A percentile compares a stretch with the other conserved stretches of the same genome.
Conservation (phyloP, 2,888 invertebrate genomes). For the Meiosimyza platycephala region DNA sequence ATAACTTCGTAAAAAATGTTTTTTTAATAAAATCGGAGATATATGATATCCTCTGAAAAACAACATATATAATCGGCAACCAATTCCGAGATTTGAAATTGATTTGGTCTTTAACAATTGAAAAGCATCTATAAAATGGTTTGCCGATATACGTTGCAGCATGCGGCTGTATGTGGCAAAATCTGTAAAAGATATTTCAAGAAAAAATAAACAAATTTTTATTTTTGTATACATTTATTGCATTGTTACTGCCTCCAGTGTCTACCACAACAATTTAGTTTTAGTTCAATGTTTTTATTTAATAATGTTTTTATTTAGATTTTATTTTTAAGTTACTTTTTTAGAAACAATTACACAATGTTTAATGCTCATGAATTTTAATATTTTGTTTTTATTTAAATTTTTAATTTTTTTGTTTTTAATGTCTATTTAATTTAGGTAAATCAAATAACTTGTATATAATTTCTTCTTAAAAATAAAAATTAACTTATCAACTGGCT, state of each 20-base stretch:
- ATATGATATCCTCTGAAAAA: no score
- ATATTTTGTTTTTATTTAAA: conserved; percentile 40
- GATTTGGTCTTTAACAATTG: no score
- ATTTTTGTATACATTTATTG: conserved; percentile 66
- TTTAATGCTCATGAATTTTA: conserved; percentile 36
- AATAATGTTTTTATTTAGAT: conserved; percentile 46
- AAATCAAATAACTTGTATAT: neutral
- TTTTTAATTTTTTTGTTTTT: conserved; percentile 24
- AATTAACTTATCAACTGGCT: conserved; percentile 18
- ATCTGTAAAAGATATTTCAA: neutral
- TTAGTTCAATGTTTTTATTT: conserved; percentile 43
- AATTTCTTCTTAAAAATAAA: conserved; percentile 49
- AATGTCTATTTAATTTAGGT: conserved; percentile 9
- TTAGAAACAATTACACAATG: conserved; percentile 40
- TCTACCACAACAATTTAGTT: conserved; percentile 64
- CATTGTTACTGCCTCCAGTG: conserved; percentile 60
- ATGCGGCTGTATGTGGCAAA: no score
- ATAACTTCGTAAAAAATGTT: no score
- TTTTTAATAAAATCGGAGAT: no score
- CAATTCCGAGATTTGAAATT: no score
- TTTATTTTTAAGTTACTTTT: conserved; percentile 38
- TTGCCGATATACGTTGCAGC: no score
- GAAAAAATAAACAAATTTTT: neutral
- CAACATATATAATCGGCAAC: no score
- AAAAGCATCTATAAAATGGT: no score